Evolutionary conservation across 2,797 vertebrate species (phyloP), one percentile per base, ranked within the genome.

Genomic region (Sebastes itinus): DNA sequence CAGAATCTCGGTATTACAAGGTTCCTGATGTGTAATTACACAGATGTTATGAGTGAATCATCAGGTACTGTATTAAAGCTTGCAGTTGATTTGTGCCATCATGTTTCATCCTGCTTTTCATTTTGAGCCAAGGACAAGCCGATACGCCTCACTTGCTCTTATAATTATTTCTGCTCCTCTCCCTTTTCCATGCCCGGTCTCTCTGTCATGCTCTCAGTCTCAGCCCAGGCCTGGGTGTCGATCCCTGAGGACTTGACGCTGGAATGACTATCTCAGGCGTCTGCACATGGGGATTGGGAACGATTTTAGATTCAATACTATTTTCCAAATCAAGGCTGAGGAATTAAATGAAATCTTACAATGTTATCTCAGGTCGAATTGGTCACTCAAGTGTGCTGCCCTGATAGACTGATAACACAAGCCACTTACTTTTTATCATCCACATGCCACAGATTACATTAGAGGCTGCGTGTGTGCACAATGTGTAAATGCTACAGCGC

Each of bases 161-260:
- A 90, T 96, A 94, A 96, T 95, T 95, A 95, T 95, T 94, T 95
- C 92, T 92, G 88, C 93, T 93, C 82, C 84, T 90, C 91, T 91
- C 87, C 73, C 82, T 91, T 90, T 90, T 89, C 91, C 75, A 82
- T 89, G 80, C 91, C 90, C 87, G 84, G 87, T 80, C 80, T 89
- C 89, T 85, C 82, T 80, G 89, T 88, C 82, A 74, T 81, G 68
- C 87, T 87, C 86, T 84, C 87, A 80, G 87, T 85, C 86, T 83
- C 63, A 72, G 87, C 83, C 69, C 78, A 32, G 83, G 84, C 88
- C 83, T 62, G 86, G 82, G 78, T 85, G 92, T 89, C 83, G 55
- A 82, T 93, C 94, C 94, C 92, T 33, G 80, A 83, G 92, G 95
- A 94, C 90, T 78, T 63, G 86, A 72, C 78, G 80, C 83, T 61